A percentile compares a stretch with the other conserved stretches of the same genome.
Conservation (phyloP, 2,888 invertebrate genomes). For the Trichopoda pennipes region DNA sequence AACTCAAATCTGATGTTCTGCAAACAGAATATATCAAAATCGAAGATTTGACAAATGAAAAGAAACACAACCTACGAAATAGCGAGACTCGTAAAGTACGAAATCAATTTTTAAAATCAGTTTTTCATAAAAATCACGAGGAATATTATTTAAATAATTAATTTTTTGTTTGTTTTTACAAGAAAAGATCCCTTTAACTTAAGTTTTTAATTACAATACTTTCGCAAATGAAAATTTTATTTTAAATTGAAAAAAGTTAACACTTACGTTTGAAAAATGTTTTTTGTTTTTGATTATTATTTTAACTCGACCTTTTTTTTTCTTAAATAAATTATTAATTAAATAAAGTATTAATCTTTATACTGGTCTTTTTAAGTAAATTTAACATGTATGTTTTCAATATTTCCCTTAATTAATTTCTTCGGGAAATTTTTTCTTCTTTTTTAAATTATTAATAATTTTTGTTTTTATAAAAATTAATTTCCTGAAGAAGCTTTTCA, state of each 20-base stretch:
- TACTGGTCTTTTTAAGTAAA: too few species aligned
- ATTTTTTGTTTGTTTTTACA: constrained; percentile 6
- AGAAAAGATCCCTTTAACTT: not conserved
- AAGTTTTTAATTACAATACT: not conserved
- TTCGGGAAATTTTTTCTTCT: too few species aligned
- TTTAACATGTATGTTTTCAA: too few species aligned
- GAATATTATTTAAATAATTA: constrained; percentile 76
- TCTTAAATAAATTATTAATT: too few species aligned
- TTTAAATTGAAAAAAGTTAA: constrained; percentile 3
- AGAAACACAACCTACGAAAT: constrained; percentile 76
- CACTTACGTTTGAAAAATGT: not conserved
- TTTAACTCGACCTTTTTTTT: too few species aligned
- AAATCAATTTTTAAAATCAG: constrained; percentile 76
- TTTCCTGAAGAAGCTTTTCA: too few species aligned
- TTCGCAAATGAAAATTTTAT: not conserved
- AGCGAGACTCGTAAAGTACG: constrained; percentile 79
- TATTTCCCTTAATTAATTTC: too few species aligned
- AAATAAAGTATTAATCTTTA: too few species aligned
- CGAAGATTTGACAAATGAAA: constrained; percentile 75
- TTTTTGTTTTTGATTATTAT: too few species aligned
- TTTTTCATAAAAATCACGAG: constrained; percentile 79
- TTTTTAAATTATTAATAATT: too few species aligned
- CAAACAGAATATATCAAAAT: constrained; percentile 75
- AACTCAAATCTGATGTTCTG: constrained; percentile 74
- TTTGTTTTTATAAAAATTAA: too few species aligned